These are phyloP conservation scores for Tetramorium bicarinatum DNA, from an alignment of 2,888 invertebrate species.

Conservation along the genomic window DNA sequence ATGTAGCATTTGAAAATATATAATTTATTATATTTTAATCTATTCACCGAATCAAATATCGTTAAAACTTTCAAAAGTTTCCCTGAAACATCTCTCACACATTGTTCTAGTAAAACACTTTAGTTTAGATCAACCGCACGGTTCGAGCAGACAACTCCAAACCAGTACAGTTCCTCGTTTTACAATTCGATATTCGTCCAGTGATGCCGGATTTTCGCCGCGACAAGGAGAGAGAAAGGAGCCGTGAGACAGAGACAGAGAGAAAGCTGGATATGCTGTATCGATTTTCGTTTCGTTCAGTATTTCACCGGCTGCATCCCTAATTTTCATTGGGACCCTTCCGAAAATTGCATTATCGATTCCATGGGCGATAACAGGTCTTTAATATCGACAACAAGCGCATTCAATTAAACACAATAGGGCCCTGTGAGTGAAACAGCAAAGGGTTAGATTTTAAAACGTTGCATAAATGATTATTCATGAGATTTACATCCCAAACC, in stretches of 20 bases:
- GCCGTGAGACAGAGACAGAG: slow-evolving; percentile 38
- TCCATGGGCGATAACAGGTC: slow-evolving; percentile 53
- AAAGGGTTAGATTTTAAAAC: slow-evolving; percentile 41
- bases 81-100: neutral
- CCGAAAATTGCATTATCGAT: slow-evolving; percentile 70
- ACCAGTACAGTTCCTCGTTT: slow-evolving; percentile 51
- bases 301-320: slow-evolving; percentile 70
- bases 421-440: slow-evolving; percentile 1
- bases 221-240: slow-evolving; percentile 32
- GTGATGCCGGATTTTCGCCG: slow-evolving; percentile 44
- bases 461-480: slow-evolving; percentile 39
- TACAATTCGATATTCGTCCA: slow-evolving; percentile 43
- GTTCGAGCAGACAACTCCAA: slow-evolving; percentile 17
- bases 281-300: slow-evolving; percentile 77
- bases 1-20: neutral
- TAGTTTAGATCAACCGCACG: slow-evolving; percentile 20
- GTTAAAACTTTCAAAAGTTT: slow-evolving; percentile 13
- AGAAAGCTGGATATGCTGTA: slow-evolving; percentile 61
- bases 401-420: slow-evolving; percentile 39
- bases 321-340: slow-evolving; percentile 69
- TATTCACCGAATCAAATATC: neutral
- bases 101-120: slow-evolving; percentile 3
- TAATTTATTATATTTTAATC: neutral
- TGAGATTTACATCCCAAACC: slow-evolving; percentile 25
- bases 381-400: slow-evolving; percentile 49